phyloP scores from a whole-genome alignment of 2,888 invertebrate genomes.

The Homarus gammarus region DNA sequence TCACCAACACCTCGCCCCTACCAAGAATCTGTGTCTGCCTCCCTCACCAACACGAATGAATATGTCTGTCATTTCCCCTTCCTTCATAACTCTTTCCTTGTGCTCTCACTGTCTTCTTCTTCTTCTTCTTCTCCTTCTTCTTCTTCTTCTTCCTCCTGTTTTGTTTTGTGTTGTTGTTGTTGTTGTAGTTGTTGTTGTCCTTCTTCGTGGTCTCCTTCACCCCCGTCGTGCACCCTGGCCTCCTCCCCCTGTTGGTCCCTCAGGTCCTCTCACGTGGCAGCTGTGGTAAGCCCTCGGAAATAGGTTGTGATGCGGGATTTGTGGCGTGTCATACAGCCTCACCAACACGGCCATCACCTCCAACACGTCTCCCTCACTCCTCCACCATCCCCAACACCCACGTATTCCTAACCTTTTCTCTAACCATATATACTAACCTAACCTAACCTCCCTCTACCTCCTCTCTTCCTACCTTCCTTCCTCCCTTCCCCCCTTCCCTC shows the following conservation, averaged over 20 bases:
- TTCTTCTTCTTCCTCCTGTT: not conserved
- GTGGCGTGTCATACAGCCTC: constrained; percentile 52
- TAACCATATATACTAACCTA: not conserved
- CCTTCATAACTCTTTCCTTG: no score
- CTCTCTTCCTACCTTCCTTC: not conserved
- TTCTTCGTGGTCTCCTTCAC: no score
- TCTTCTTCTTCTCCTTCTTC: not conserved
- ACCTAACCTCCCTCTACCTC: no score
- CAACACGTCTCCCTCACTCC: not conserved
- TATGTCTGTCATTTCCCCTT: no score
- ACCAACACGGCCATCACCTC: not conserved
- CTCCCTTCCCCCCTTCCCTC: not conserved
- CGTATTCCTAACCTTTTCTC: not conserved
- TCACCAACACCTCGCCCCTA: no score
- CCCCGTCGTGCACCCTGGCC: not conserved
- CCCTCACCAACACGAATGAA: no score
- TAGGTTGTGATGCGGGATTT: constrained; percentile 66
- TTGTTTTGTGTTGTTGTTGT: not conserved
- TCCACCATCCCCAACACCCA: not conserved
- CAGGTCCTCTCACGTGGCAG: constrained; percentile 10
- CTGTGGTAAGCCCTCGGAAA: constrained; percentile 54
- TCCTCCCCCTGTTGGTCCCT: not conserved
- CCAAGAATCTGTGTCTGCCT: no score
- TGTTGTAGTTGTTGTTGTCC: not conserved
- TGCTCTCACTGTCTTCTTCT: no score